Percentiles rank a stretch among this genome's conserved stretches.
Evolutionary conservation across 2,113 vertebrate species (phyloP).

Genomic region (Aphyosemion australe): DNA sequence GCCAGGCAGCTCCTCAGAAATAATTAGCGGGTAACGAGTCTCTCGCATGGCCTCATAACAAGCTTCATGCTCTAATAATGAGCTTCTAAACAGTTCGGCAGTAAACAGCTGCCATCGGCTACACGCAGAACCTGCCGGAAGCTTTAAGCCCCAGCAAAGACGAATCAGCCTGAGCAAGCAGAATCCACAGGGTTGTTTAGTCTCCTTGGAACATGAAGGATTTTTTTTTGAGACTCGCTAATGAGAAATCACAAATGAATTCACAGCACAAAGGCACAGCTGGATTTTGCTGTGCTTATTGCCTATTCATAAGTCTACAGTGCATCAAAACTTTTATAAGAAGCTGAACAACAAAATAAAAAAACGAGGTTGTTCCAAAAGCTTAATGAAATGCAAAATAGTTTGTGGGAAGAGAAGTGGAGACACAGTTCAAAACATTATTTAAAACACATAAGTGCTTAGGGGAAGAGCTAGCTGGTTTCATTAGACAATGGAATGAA

Average conservation of each 20-base stretch:
- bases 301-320: conserved; percentile 49
- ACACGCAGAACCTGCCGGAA: conserved; percentile 48
- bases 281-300: conserved; percentile 31
- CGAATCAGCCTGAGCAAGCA: conserved; percentile 36
- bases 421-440: conserved; percentile 16
- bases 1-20: conserved; percentile 61
- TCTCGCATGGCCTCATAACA: conserved; percentile 66
- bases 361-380: conserved; percentile 19
- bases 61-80: conserved; percentile 67
- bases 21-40: conserved; percentile 70
- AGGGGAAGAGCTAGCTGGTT: not conserved
- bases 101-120: conserved; percentile 65
- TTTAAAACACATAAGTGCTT: not conserved
- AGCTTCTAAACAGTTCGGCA: conserved; percentile 52
- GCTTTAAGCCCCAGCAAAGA: conserved; percentile 42
- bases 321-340: conserved; percentile 38
- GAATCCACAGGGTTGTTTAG: conserved; percentile 42
- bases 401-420: conserved; percentile 9
- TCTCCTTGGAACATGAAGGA: conserved; percentile 29
- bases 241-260: conserved; percentile 56
- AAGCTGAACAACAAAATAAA: conserved; percentile 41
- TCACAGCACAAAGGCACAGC: conserved; percentile 21
- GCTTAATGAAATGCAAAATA: conserved; percentile 35
- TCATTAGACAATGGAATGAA: too few species aligned
- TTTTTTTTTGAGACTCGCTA: conserved; percentile 33